phyloP scores from a whole-genome alignment of 2,888 invertebrate genomes.

The Colostygia pectinataria region DNA sequence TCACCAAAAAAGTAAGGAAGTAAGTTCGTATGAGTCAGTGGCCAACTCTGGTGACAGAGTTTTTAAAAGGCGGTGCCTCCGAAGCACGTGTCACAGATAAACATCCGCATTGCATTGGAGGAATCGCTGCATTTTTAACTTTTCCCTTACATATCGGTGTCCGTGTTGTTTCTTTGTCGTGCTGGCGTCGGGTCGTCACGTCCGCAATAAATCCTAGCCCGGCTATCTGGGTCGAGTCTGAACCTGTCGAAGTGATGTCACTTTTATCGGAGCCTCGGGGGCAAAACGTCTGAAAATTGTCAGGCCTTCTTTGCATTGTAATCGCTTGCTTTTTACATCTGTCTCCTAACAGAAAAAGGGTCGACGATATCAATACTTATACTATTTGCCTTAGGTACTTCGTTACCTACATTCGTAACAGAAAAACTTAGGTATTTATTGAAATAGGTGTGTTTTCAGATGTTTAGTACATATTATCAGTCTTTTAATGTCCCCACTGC shows the following conservation, averaged over 20 bases:
- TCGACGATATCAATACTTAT: too few relatives aligned
- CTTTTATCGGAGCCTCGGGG: slow-evolving; percentile 3
- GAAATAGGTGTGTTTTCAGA: too few relatives aligned
- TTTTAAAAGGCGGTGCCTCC: not conserved
- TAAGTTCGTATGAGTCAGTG: too few relatives aligned
- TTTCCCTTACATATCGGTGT: not conserved
- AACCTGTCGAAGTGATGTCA: slow-evolving; percentile 6
- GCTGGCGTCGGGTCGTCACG: slow-evolving; percentile 9
- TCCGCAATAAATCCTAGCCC: slow-evolving; percentile 2
- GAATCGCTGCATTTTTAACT: slow-evolving; percentile 12
- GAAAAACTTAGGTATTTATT: too few relatives aligned
- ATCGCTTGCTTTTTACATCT: too few relatives aligned
- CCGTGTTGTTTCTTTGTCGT: not conserved
- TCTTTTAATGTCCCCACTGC: too few relatives aligned
- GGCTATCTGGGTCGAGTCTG: not conserved
- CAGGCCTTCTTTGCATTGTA: not conserved
- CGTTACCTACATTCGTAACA: too few relatives aligned
- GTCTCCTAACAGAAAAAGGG: too few relatives aligned
- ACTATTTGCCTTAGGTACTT: too few relatives aligned
- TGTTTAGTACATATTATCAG: too few relatives aligned
- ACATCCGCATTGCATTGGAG: not conserved
- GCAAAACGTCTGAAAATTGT: not conserved
- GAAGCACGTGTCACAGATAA: not conserved
- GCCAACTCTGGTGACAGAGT: too few relatives aligned
- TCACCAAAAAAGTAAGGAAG: not conserved